Base-by-base conservation (phyloP, 2,888 invertebrate species). In the Lasioglossum calceatum region DNA sequence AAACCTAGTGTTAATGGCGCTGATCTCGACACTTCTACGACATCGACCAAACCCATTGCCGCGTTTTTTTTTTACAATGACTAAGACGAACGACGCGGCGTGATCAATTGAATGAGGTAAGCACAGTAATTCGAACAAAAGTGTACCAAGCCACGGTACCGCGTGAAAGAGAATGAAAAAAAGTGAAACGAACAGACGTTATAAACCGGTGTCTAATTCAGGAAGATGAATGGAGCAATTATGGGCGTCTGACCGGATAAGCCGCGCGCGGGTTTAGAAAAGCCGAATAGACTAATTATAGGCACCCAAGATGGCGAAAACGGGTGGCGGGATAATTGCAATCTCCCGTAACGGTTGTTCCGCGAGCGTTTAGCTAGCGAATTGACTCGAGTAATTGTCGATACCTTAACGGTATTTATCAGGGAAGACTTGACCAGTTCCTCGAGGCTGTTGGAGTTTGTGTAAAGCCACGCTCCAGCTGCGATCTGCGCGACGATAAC, bases 401-500 rank as follows among this genome's bases (percentile, higher is more conserved):
- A 73, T 92, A 95, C 94, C 93, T 95, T 95, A 75, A 95, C 92
- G 77, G 94, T 95, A 82, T 91, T 90, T 82, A 92, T 91, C 71
- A 93, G 90, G 23, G 93, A 92, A 47, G 96, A 96, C 85, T 96
- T 96, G 61, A 98, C 96, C 92, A 97, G 96, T 77, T 96, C 96
- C 93, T 97, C 96, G 82, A 98, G 95, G 92, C 96, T 96, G 82
- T 97, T 97, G 90, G 96, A 96, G 93, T 98, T 97, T 87, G 97
- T 96, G 93, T 97, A 97, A 71, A 97, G 97, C 97, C 98, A 98
- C 91, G 97, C 96, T 73, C 97, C 98, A 81, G 97, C 97, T 5
- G 97, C 97, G 74, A 98, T 96, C 95, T 98, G 97, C 27, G 97
- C 97, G 82, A 97, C 97, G 94, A 98, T 96, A 85, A 98, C 97